These are phyloP conservation scores for Meloidogyne floridensis DNA, from an alignment of 1,140 invertebrate species.

Conservation along the genomic window DNA sequence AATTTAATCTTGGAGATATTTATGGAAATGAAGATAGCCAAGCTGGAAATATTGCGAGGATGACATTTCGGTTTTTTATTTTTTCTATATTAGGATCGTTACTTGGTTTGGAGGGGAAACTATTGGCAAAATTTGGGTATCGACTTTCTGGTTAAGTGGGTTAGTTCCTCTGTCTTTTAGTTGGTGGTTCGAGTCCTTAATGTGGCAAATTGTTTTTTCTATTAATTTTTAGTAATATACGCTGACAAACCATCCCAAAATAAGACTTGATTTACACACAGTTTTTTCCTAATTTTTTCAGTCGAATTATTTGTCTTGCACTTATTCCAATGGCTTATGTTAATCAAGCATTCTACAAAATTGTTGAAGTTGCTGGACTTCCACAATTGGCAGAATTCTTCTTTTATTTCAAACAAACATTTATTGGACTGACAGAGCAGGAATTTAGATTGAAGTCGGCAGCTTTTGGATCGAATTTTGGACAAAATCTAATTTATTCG, in stretches of 20 bases:
- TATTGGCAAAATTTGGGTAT: too few relatives aligned
- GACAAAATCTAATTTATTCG: not conserved
- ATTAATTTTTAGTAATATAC: too few relatives aligned
- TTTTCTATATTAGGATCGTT: not conserved
- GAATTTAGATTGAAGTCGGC: not conserved
- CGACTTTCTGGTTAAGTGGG: too few relatives aligned
- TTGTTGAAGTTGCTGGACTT: not conserved
- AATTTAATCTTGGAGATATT: not conserved
- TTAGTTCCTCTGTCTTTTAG: too few relatives aligned
- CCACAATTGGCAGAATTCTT: not conserved
- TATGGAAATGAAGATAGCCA: not conserved
- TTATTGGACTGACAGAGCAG: not conserved
- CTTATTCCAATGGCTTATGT: not conserved
- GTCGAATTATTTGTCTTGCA: not conserved
- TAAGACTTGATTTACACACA: not conserved
- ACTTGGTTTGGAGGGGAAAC: too few relatives aligned
- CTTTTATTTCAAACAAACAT: not conserved
- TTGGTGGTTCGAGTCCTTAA: too few relatives aligned
- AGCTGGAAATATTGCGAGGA: slow-evolving; percentile 3
- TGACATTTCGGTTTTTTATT: not conserved
- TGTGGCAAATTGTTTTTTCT: too few relatives aligned
- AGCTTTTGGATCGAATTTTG: not conserved
- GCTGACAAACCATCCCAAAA: not conserved
- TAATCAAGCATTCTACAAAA: not conserved
- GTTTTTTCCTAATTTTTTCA: not conserved